Conservation (phyloP, 2,888 invertebrate species). For the Noctua pronuba region DNA sequence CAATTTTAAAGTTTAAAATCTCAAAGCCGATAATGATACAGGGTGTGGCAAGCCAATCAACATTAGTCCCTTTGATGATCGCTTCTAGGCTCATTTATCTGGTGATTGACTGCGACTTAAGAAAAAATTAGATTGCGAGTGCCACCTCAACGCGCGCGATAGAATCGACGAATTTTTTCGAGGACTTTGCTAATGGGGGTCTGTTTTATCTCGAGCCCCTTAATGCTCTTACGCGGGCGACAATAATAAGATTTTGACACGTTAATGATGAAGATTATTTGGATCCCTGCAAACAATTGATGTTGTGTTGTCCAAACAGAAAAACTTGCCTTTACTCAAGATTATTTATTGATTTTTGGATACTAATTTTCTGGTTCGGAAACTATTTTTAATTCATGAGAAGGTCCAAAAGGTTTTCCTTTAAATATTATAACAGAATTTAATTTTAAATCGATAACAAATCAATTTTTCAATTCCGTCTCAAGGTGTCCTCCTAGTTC, state of each 20-base stretch:
- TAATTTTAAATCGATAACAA: conserved; percentile 78
- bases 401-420: not conserved
- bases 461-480: conserved; percentile 86
- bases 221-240: conserved; percentile 89
- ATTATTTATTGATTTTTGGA: not conserved
- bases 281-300: conserved; percentile 52
- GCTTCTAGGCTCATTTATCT: conserved; percentile 87
- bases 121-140: conserved; percentile 89
- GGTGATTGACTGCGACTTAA: conserved; percentile 86
- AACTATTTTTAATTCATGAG: not conserved
- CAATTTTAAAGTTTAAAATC: conserved; percentile 65
- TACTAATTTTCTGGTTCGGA: not conserved
- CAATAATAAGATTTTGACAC: conserved; percentile 89
- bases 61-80: conserved; percentile 86
- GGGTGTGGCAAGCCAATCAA: conserved; percentile 84
- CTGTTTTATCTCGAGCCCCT: conserved; percentile 89
- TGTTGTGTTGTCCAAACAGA: not conserved
- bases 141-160: conserved; percentile 87
- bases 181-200: conserved; percentile 85
- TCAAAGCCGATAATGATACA: conserved; percentile 37
- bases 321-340: not conserved
- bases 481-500: conserved; percentile 83
- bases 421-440: conserved; percentile 4
- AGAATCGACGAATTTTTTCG: conserved; percentile 85
- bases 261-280: conserved; percentile 84